phyloP scores from a whole-genome alignment of 2,888 invertebrate genomes.

The Torymus auratus region DNA sequence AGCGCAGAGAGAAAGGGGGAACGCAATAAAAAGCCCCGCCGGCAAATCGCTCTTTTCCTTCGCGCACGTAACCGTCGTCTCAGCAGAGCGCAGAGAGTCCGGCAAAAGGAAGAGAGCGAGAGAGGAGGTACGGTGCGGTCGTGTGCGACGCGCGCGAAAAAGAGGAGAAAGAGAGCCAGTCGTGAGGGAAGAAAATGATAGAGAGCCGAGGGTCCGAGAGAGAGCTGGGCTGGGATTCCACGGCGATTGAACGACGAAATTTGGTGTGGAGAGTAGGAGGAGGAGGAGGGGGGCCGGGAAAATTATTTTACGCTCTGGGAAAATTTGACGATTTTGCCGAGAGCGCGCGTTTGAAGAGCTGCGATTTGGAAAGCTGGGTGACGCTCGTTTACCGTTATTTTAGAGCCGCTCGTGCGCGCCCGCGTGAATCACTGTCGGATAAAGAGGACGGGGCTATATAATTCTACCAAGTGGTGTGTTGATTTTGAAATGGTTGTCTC shows the following conservation, averaged over 20 bases:
- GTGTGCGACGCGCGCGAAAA: conserved; percentile 3
- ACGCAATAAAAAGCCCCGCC: conserved; percentile 42
- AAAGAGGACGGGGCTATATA: no score
- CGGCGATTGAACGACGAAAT: neutral
- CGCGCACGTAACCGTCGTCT: conserved; percentile 39
- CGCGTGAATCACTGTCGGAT: no score
- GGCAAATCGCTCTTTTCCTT: conserved; percentile 53
- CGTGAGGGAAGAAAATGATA: neutral
- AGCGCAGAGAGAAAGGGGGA: conserved; percentile 10
- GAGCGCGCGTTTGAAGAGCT: no score
- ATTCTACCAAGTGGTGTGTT: no score
- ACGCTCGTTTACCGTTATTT: no score
- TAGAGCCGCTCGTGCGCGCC: no score
- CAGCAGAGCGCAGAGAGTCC: neutral
- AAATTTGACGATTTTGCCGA: no score
- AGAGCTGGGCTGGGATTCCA: neutral
- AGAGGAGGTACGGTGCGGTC: neutral
- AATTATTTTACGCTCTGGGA: conserved; percentile 5
- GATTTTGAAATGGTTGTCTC: no score
- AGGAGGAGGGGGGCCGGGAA: neutral
- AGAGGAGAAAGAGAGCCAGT: conserved; percentile 1
- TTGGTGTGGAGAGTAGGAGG: neutral
- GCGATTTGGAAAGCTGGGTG: no score
- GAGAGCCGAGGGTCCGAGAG: conserved; percentile 1
- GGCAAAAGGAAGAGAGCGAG: conserved; percentile 25